Conservation (phyloP, 2,113 vertebrate species). For the Hippocampus guttulatus region DNA sequence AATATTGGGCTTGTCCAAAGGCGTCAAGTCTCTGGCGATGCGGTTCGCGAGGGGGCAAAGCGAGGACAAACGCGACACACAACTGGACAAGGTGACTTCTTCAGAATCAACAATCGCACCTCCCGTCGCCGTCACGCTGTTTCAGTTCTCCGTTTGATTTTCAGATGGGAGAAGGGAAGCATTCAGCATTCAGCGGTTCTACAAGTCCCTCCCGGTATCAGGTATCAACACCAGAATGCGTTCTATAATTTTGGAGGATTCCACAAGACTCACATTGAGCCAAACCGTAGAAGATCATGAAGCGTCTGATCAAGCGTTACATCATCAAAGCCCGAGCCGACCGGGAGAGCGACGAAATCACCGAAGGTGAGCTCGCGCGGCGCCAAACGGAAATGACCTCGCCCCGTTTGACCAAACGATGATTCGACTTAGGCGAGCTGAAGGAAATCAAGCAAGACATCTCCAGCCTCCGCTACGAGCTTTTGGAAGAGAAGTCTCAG, state of each 20-base stretch:
- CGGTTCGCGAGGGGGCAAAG: slow-evolving; percentile 66
- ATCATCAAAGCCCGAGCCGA: slow-evolving; percentile 93
- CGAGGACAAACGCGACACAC: slow-evolving; percentile 72
- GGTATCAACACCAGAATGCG: slow-evolving; percentile 22
- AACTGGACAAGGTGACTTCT: slow-evolving; percentile 83
- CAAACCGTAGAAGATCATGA: slow-evolving; percentile 89
- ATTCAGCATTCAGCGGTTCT: slow-evolving; percentile 39
- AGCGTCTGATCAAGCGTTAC: slow-evolving; percentile 94
- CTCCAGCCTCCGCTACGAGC: slow-evolving; percentile 94
- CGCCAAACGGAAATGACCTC: background rate
- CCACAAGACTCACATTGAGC: background rate
- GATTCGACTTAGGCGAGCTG: slow-evolving; percentile 81
- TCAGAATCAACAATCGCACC: background rate
- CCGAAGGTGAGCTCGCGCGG: slow-evolving; percentile 79
- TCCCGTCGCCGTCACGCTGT: background rate
- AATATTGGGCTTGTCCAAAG: slow-evolving; percentile 75
- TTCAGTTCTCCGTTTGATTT: slow-evolving; percentile 11
- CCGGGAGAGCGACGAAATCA: slow-evolving; percentile 93
- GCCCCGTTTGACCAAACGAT: background rate
- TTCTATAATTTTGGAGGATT: background rate
- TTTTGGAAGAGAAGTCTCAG: slow-evolving; percentile 94
- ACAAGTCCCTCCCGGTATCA: slow-evolving; percentile 52
- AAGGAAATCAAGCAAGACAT: slow-evolving; percentile 99
- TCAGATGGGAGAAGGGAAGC: slow-evolving; percentile 54
- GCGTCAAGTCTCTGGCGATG: slow-evolving; percentile 73